Conservation (phyloP, 2,888 invertebrate species). For the Chironomus tentans region DNA sequence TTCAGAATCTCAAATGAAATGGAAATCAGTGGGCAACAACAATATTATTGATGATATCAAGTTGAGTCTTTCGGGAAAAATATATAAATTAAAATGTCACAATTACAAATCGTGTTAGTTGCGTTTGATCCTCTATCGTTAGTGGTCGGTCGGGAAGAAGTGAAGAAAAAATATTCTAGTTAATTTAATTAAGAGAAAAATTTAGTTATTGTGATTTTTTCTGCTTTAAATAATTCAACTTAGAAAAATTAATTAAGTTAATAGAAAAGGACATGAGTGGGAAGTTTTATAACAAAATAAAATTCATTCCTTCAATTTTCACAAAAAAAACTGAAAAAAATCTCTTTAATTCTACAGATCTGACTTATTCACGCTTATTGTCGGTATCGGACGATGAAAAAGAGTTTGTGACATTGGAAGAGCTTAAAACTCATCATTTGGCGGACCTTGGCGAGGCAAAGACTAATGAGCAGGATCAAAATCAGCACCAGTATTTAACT, state of each 20-base stretch:
- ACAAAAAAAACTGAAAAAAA: not conserved
- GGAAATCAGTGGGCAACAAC: not conserved
- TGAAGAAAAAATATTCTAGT: too few relatives aligned
- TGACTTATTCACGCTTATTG: slow-evolving; percentile 40
- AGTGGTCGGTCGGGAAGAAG: too few relatives aligned
- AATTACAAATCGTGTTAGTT: not conserved
- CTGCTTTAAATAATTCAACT: not conserved
- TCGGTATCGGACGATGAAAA: slow-evolving; percentile 39
- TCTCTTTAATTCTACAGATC: slow-evolving; percentile 31
- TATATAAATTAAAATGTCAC: not conserved
- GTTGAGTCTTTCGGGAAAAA: not conserved
- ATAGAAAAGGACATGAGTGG: not conserved
- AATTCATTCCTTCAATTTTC: too few relatives aligned
- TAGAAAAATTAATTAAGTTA: not conserved
- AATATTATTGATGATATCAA: not conserved
- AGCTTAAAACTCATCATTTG: slow-evolving; percentile 38
- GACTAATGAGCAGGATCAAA: not conserved
- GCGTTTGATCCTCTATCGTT: not conserved
- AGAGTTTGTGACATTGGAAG: slow-evolving; percentile 41
- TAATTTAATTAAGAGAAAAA: too few relatives aligned
- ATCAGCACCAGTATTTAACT: not conserved
- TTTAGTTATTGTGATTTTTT: not conserved
- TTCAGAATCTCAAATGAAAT: not conserved
- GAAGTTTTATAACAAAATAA: not conserved
- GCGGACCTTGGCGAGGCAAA: slow-evolving; percentile 28